Evolutionary conservation across 2,113 vertebrate genomes (phyloP).

Genomic region (Cheilinus undulatus): DNA sequence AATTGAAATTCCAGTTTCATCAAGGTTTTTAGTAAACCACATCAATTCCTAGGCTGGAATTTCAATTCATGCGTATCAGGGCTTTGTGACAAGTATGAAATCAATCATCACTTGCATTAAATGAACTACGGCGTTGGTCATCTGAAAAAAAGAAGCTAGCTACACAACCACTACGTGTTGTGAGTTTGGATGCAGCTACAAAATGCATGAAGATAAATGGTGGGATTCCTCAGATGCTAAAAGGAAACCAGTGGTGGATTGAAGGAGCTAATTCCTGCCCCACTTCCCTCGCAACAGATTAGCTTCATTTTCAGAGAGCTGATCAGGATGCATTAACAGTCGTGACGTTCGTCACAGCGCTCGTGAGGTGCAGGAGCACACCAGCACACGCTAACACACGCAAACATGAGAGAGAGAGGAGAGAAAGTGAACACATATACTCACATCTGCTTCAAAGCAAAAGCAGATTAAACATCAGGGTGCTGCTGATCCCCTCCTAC

Average conservation of each 20-base stretch:
- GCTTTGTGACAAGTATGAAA: conserved; percentile 68
- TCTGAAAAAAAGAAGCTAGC: conserved; percentile 42
- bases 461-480: conserved; percentile 72
- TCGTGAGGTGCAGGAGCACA: conserved; percentile 35
- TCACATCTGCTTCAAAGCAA: conserved; percentile 70
- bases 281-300: conserved; percentile 71
- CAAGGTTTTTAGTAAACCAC: conserved; percentile 10
- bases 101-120: conserved; percentile 64
- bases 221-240: conserved; percentile 40
- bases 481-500: conserved; percentile 80
- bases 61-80: conserved; percentile 71
- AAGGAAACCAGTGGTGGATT: conserved; percentile 43
- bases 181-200: conserved; percentile 33
- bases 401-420: conserved; percentile 3
- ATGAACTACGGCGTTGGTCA: conserved; percentile 40
- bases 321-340: conserved; percentile 74
- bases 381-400: conserved; percentile 30
- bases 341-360: conserved; percentile 61
- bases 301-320: conserved; percentile 72
- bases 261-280: conserved; percentile 54
- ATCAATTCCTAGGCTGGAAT: conserved; percentile 46
- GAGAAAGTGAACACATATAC: conserved; percentile 41
- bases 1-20: conserved; percentile 71
- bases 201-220: conserved; percentile 44
- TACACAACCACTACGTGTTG: conserved; percentile 35